Percentiles rank a stretch among this genome's conserved stretches.
Evolutionary conservation across 2,797 vertebrate species (phyloP).

Genomic region (Poecilia gillii): DNA sequence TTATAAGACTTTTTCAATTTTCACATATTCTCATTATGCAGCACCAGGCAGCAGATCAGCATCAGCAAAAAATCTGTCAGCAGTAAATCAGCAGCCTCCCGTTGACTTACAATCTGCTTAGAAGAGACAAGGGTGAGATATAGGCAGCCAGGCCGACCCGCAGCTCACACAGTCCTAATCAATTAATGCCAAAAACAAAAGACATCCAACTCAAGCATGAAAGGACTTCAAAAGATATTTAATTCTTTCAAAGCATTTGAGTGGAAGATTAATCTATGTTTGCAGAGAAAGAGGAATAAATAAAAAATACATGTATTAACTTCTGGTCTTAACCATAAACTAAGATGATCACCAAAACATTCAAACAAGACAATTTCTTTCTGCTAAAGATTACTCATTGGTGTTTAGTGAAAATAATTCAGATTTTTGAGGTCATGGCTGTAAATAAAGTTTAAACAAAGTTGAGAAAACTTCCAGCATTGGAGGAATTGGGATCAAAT

Average conservation of each 20-base stretch:
- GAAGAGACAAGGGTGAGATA: constrained; percentile 10
- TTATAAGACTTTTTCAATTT: constrained; percentile 27
- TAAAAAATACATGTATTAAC: constrained; percentile 6
- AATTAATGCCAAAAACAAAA: constrained; percentile 44
- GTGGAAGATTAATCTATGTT: constrained; percentile 1
- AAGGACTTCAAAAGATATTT: background rate
- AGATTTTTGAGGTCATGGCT: background rate
- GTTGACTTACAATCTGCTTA: constrained; percentile 14
- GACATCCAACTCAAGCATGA: constrained; percentile 11
- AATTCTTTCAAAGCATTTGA: constrained; percentile 7
- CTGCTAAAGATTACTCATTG: background rate
- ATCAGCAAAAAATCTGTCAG: constrained; percentile 12
- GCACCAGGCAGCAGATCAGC: constrained; percentile 21
- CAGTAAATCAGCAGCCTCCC: constrained; percentile 13
- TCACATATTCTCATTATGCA: constrained; percentile 14
- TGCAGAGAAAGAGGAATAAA: constrained; percentile 2
- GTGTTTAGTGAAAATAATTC: background rate
- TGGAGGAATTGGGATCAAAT: background rate
- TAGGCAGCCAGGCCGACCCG: constrained; percentile 35
- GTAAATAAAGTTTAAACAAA: background rate
- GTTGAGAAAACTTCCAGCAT: background rate
- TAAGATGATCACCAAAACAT: background rate
- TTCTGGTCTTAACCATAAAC: background rate
- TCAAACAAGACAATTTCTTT: constrained; percentile 3
- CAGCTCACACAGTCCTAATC: constrained; percentile 54